Conservation (phyloP, 2,888 invertebrate species). For the Cylindroiulus punctatus region DNA sequence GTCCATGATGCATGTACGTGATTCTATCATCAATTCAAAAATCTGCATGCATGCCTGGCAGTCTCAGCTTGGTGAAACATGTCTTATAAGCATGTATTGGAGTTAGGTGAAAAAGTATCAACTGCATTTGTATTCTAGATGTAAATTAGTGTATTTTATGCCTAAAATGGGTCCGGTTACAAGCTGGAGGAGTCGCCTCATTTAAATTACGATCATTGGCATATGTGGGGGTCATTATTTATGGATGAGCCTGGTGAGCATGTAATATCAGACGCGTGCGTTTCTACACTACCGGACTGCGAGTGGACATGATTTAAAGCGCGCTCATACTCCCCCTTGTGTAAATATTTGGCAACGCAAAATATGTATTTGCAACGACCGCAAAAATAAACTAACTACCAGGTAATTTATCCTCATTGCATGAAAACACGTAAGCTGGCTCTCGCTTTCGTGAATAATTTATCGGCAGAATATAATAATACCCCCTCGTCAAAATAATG, state of each 20-base stretch:
- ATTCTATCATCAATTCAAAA: no score
- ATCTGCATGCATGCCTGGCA: no score
- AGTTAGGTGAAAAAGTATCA: no score
- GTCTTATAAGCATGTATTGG: no score
- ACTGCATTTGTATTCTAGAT: no score
- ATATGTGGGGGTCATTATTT: constrained; percentile 32
- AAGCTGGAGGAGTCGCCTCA: neutral
- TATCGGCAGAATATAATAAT: neutral
- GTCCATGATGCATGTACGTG: no score
- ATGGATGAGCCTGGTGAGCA: neutral
- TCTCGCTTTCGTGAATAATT: neutral
- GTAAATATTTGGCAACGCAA: constrained; percentile 6
- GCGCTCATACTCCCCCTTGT: neutral
- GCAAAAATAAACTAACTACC: constrained; percentile 38
- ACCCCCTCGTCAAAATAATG: neutral
- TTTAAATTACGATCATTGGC: constrained; percentile 34
- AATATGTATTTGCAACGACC: neutral
- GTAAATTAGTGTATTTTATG: no score
- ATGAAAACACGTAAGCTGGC: neutral
- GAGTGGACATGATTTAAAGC: neutral
- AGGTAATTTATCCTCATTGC: constrained; percentile 16
- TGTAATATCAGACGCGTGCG: neutral
- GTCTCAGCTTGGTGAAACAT: no score
- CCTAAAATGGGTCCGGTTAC: no score
- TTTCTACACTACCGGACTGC: neutral